Evolutionary conservation across 1,140 invertebrate species (phyloP), one percentile per base, ranked within the genome.

Genomic region (Achroia grisella): DNA sequence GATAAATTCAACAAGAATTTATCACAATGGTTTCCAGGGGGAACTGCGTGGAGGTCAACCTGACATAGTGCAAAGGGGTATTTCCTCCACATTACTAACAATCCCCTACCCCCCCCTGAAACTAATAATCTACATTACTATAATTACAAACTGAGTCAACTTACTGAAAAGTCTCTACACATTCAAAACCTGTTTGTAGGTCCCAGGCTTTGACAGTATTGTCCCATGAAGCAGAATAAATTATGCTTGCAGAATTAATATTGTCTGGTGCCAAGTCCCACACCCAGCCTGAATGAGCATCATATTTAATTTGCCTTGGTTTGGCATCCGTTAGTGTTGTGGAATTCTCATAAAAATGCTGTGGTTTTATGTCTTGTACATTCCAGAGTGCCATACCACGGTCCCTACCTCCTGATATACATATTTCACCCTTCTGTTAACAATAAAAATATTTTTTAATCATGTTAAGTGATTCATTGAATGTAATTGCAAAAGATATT

Each of bases 211-310:
- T 86, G 0, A 87, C 80, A 39, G 78, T 77, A 42, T 79, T 85
- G 46, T 87, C 86, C 86, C 86, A 87, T 11, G 86, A 87, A 1
- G 81, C 83, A 9, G 86, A 87, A 36, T 80, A 84, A 14, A 86
- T 46, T 37, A 60, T 52, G 1, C 64, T 55, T 0, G 77, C 68
- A 47, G 52, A 56, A 8, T 72, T 57, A 10, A 58, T 43, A 43
- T 72, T 62, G 44, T 79, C 70, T 6, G 80, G 62, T 0, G 86
- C 71, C 9, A 87, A 53, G 44, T 80, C 81, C 83, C 83, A 87
- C 0, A 87, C 70, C 86, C 86, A 87, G 9, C 86, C 86, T 5
- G 64, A 54, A 50, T 87, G 85, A 2, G 80, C 82, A 52, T 77
- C 69, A 41, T 66, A 59, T 28, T 52, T 67, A 12, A 77, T 66